Conservation (phyloP, 2,113 vertebrate species). For the Spea bombifrons region DNA sequence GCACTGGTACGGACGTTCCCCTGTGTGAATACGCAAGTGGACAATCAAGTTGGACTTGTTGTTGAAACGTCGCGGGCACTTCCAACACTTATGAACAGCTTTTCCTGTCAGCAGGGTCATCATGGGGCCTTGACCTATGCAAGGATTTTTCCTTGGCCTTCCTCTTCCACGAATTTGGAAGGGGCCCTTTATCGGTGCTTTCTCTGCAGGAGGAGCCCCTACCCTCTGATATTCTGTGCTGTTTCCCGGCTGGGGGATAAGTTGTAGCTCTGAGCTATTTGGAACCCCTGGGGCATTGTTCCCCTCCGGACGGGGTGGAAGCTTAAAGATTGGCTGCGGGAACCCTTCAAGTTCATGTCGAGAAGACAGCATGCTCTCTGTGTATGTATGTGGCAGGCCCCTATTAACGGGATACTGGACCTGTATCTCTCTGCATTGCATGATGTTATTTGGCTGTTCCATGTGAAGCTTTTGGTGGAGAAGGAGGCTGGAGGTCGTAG, state of each 20-base stretch:
- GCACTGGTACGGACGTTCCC: constrained; percentile 36
- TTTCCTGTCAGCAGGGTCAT: constrained; percentile 7
- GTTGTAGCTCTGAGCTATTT: constrained; percentile 1
- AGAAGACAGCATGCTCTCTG: constrained; percentile 32
- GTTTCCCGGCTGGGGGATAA: constrained; percentile 10
- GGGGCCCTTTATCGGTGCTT: constrained; percentile 14
- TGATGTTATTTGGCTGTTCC: constrained; percentile 24
- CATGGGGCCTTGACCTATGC: constrained; percentile 19
- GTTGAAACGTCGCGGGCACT: constrained; percentile 41
- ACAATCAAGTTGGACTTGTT: constrained; percentile 44
- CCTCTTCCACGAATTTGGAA: constrained; percentile 42
- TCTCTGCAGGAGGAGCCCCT: constrained; percentile 2
- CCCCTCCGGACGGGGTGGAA: constrained; percentile 1
- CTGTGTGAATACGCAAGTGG: constrained; percentile 38
- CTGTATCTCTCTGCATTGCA: constrained; percentile 44
- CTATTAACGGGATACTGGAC: constrained; percentile 30
- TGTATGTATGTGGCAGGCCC: constrained; percentile 20
- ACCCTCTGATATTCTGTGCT: constrained; percentile 18
- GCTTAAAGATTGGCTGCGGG: constrained; percentile 15
- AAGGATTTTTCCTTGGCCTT: constrained; percentile 39
- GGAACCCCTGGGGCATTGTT: constrained; percentile 5
- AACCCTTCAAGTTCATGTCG: constrained; percentile 28
- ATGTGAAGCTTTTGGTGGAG: constrained; percentile 39
- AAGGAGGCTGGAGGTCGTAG: constrained; percentile 32
- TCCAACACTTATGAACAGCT: constrained; percentile 39